Percentiles rank a stretch among this genome's conserved stretches.
Evolutionary conservation across 1,140 invertebrate species (phyloP).

Genomic region (Zeugodacus cucurbitae): DNA sequence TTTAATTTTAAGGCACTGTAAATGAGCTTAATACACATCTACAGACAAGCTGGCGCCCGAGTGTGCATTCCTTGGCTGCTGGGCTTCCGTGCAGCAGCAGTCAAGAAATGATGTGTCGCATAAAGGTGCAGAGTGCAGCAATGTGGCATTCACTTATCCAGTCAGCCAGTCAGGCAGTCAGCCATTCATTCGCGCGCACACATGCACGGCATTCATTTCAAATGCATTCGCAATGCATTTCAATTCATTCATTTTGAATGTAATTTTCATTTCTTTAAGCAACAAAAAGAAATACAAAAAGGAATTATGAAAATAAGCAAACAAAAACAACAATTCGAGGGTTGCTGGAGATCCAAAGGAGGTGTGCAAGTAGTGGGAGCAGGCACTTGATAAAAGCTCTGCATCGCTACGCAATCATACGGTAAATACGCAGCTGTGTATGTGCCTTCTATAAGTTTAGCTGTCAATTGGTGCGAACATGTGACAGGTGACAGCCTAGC

Average conservation of each 20-base stretch:
- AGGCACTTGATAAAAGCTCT: neutral
- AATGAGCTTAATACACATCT: neutral
- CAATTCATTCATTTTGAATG: conserved; percentile 44
- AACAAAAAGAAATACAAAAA: neutral
- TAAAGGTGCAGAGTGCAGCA: neutral
- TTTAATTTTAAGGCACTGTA: neutral
- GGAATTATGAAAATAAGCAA: conserved; percentile 2
- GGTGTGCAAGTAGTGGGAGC: neutral
- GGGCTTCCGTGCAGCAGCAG: neutral
- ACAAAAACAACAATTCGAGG: neutral
- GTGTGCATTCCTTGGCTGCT: neutral
- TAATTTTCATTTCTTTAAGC: conserved; percentile 40
- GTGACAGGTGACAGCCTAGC: neutral
- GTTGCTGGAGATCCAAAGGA: neutral
- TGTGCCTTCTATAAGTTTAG: neutral
- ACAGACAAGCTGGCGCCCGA: neutral
- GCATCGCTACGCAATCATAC: neutral
- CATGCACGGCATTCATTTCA: conserved; percentile 31
- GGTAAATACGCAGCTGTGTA: neutral
- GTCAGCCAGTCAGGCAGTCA: neutral
- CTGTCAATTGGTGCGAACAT: neutral
- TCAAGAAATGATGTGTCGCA: neutral
- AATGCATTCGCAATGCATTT: conserved; percentile 40
- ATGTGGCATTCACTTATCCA: conserved; percentile 30
- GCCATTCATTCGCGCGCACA: neutral